phyloP scores from a whole-genome alignment of 2,888 invertebrate genomes.

The Synanthedon vespiformis region DNA sequence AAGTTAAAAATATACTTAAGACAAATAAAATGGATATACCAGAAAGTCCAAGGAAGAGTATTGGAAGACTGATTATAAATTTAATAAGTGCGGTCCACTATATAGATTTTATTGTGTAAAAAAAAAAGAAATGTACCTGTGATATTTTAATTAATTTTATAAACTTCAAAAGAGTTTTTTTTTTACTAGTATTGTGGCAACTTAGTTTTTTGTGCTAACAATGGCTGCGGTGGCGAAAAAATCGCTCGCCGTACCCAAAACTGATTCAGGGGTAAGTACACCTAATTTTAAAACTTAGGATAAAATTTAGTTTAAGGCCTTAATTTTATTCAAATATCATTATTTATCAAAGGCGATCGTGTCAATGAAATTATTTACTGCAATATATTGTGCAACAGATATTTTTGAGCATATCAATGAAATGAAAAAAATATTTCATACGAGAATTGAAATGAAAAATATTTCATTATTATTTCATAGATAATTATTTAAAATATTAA shows the following conservation, averaged over 20 bases:
- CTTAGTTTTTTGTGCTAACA: conserved; percentile 32
- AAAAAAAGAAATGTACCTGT: conserved; percentile 16
- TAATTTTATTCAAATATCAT: too few relatives aligned
- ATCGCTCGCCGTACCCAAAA: conserved; percentile 22
- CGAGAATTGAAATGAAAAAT: too few relatives aligned
- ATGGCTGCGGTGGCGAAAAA: conserved; percentile 60
- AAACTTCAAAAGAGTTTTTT: conserved; percentile 12
- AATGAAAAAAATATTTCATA: too few relatives aligned
- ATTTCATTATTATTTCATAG: too few relatives aligned
- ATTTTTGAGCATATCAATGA: too few relatives aligned
- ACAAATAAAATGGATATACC: not conserved
- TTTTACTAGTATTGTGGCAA: conserved; percentile 48
- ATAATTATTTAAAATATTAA: too few relatives aligned
- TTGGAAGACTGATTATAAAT: not conserved
- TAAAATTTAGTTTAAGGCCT: too few relatives aligned
- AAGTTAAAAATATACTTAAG: conserved; percentile 26
- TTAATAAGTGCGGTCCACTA: not conserved
- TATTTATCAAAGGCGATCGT: too few relatives aligned
- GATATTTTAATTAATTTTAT: conserved; percentile 13
- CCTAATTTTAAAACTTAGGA: not conserved
- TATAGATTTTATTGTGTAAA: not conserved
- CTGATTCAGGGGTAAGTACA: conserved; percentile 45
- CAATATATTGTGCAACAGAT: too few relatives aligned
- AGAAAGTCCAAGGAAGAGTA: not conserved
- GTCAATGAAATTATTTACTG: too few relatives aligned